phyloP scores from a whole-genome alignment of 2,797 vertebrate species.

The Eulemur rubriventer region DNA sequence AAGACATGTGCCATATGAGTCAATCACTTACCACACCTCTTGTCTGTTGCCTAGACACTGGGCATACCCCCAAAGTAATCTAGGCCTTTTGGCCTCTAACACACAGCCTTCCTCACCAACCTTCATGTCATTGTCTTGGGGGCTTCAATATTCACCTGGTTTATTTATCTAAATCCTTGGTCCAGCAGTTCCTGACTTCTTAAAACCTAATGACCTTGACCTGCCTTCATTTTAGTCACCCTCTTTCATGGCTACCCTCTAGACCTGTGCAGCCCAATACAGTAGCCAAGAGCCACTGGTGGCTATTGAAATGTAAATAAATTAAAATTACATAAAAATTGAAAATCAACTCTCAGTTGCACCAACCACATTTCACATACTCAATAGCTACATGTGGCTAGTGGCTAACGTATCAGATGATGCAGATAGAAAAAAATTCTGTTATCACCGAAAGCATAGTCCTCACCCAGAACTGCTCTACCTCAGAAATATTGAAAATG shows the following conservation, averaged over 20 bases:
- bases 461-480: not conserved
- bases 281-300: not conserved
- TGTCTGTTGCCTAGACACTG: not conserved
- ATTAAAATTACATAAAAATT: slow-evolving; percentile 6
- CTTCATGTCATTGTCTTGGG: not conserved
- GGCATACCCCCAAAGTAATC: not conserved
- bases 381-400: not conserved
- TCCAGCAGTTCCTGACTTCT: not conserved
- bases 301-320: not conserved
- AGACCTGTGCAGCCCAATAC: not conserved
- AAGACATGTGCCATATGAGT: not conserved
- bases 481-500: not conserved
- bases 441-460: not conserved
- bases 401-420: not conserved
- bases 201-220: slow-evolving; percentile 8
- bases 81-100: not conserved
- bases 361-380: not conserved
- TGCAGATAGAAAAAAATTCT: not conserved
- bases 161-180: not conserved
- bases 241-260: not conserved
- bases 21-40: not conserved
- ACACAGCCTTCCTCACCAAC: slow-evolving; percentile 1
- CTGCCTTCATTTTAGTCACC: not conserved
- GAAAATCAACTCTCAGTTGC: not conserved
- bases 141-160: not conserved